Percentiles rank a stretch among this genome's conserved stretches.
These are phyloP conservation scores for Drosophila lacicola DNA, from an alignment of 2,888 invertebrate genomes.

Conservation along the genomic window DNA sequence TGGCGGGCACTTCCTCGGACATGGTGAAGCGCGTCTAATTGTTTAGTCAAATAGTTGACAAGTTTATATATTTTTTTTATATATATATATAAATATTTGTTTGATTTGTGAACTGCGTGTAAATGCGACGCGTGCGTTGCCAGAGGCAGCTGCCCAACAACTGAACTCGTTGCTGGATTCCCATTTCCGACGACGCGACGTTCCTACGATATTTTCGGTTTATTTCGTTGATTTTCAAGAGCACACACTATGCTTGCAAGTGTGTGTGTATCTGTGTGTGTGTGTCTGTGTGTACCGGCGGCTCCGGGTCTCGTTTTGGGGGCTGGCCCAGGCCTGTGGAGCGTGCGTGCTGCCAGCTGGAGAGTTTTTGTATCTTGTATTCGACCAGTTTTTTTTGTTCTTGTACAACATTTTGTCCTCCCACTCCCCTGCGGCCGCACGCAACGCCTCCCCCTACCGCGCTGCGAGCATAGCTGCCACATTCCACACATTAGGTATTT, in stretches of 20 bases:
- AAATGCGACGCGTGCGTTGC: slow-evolving; percentile 61
- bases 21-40: slow-evolving; percentile 55
- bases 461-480: slow-evolving; percentile 12
- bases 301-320: slow-evolving; percentile 19
- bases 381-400: slow-evolving; percentile 22
- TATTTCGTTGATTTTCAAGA: slow-evolving; percentile 33
- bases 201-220: slow-evolving; percentile 52
- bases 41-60: slow-evolving; percentile 2
- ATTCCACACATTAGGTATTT: slow-evolving; percentile 44
- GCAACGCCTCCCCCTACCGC: not conserved
- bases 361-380: slow-evolving; percentile 35
- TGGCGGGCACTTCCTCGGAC: slow-evolving; percentile 87
- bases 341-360: slow-evolving; percentile 37
- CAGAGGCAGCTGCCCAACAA: slow-evolving; percentile 70
- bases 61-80: slow-evolving; percentile 4
- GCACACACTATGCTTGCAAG: slow-evolving; percentile 22
- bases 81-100: slow-evolving; percentile 10
- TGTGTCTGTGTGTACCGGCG: slow-evolving; percentile 14
- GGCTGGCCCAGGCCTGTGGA: slow-evolving; percentile 9
- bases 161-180: slow-evolving; percentile 58
- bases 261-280: slow-evolving; percentile 3
- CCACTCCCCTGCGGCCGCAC: slow-evolving; percentile 1
- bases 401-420: slow-evolving; percentile 18
- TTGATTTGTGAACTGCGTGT: slow-evolving; percentile 10
- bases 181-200: slow-evolving; percentile 32